A percentile compares a stretch with the other conserved stretches of the same genome.
Evolutionary conservation across 2,888 invertebrate species (phyloP).

Genomic region (Tuta absoluta): DNA sequence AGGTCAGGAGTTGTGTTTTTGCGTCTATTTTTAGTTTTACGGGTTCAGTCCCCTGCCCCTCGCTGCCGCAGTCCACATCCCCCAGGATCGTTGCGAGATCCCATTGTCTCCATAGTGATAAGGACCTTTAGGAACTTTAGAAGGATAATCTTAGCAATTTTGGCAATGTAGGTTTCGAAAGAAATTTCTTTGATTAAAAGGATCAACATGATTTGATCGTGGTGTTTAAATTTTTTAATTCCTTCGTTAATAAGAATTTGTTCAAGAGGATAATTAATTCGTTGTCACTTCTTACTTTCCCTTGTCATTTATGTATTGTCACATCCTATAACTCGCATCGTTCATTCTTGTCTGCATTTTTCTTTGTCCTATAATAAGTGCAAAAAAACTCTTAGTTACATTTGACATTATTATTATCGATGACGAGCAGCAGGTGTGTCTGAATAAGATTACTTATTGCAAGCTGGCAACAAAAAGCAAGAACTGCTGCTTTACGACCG

Average conservation of each 20-base stretch:
- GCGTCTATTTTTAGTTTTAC: constrained; percentile 76
- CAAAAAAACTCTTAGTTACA: too few species aligned
- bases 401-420: too few species aligned
- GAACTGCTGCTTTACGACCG: too few species aligned
- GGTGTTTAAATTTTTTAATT: not conserved
- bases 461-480: too few species aligned
- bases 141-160: constrained; percentile 30
- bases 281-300: not conserved
- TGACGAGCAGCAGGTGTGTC: too few species aligned
- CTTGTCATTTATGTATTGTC: not conserved
- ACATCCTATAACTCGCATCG: not conserved
- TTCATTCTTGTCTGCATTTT: too few species aligned
- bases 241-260: not conserved
- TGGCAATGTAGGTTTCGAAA: constrained; percentile 49
- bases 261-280: not conserved
- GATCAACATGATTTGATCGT: not conserved
- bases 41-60: constrained; percentile 68
- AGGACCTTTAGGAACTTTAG: constrained; percentile 23
- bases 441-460: too few species aligned
- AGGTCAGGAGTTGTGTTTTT: constrained; percentile 51
- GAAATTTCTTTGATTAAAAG: constrained; percentile 6
- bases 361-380: too few species aligned
- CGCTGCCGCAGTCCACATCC: constrained; percentile 3
- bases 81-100: constrained; percentile 11
- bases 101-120: constrained; percentile 29